Evolutionary conservation across 2,888 invertebrate genomes (phyloP).

Genomic region (Ctena decussata): DNA sequence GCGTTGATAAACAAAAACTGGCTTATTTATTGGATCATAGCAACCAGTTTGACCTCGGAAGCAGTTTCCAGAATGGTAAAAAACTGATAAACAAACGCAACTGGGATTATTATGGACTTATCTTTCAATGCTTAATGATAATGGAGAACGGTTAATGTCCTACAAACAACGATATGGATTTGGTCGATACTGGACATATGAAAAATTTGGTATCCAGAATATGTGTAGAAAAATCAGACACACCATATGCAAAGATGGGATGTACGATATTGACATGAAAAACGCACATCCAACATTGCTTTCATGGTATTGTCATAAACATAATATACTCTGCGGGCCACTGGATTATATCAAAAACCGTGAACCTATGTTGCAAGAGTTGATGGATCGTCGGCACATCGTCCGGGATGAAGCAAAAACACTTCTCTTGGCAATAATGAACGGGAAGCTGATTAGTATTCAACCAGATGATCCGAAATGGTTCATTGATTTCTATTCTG

Average conservation of each 20-base stretch:
- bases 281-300: too few species aligned
- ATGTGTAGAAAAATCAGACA: neutral
- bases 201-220: neutral
- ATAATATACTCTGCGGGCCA: neutral
- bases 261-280: too few species aligned
- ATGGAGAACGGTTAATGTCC: neutral
- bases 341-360: neutral
- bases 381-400: neutral
- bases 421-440: constrained; percentile 9
- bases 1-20: neutral
- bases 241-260: neutral
- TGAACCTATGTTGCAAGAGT: neutral
- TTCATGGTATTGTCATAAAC: neutral
- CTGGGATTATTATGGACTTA: neutral
- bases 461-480: constrained; percentile 1
- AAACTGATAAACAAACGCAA: neutral
- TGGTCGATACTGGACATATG: neutral
- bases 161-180: neutral
- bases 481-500: constrained; percentile 7
- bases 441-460: constrained; percentile 1
- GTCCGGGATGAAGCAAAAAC: constrained; percentile 11
- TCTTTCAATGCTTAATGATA: neutral
- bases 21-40: neutral
- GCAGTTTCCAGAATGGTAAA: neutral
- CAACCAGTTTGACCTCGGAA: too few species aligned